A percentile compares a stretch with the other conserved stretches of the same genome.
phyloP scores from a whole-genome alignment of 1,140 invertebrate species.

The Vollenhovia emeryi region DNA sequence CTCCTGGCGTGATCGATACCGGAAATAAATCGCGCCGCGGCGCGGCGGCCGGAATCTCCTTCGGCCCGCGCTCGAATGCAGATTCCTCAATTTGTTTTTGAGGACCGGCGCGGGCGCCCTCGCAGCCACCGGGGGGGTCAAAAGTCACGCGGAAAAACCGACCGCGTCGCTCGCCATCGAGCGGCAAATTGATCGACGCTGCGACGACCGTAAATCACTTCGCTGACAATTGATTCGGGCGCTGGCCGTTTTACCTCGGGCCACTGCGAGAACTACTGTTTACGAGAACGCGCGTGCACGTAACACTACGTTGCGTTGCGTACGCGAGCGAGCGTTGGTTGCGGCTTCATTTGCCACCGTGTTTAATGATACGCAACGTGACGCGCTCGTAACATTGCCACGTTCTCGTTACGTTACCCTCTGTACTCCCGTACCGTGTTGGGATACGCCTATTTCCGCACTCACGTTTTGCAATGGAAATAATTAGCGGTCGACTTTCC shows the following conservation, averaged over 20 bases:
- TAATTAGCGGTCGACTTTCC: background rate
- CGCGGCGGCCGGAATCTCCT: constrained; percentile 6
- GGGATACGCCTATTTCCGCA: background rate
- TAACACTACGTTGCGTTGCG: constrained; percentile 32
- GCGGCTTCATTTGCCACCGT: constrained; percentile 40
- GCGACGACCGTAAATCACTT: constrained; percentile 71
- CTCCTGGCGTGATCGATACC: constrained; percentile 6
- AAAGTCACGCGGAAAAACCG: background rate
- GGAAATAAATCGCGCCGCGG: constrained; percentile 20
- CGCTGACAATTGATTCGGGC: constrained; percentile 71
- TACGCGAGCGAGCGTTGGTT: background rate
- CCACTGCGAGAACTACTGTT: constrained; percentile 47
- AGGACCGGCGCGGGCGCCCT: constrained; percentile 24
- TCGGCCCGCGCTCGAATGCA: background rate
- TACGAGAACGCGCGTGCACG: constrained; percentile 46
- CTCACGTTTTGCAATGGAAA: background rate
- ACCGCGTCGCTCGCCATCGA: constrained; percentile 28
- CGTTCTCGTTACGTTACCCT: constrained; percentile 23
- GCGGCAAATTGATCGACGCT: constrained; percentile 70
- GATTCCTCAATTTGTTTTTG: constrained; percentile 63
- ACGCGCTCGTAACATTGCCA: constrained; percentile 47
- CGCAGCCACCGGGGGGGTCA: constrained; percentile 15
- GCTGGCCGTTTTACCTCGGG: constrained; percentile 64
- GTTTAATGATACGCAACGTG: constrained; percentile 54
- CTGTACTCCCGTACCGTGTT: background rate